Percentiles rank a stretch among this genome's conserved stretches.
Conservation (phyloP, 2,797 vertebrate species). For the Molossus alvarezi region DNA sequence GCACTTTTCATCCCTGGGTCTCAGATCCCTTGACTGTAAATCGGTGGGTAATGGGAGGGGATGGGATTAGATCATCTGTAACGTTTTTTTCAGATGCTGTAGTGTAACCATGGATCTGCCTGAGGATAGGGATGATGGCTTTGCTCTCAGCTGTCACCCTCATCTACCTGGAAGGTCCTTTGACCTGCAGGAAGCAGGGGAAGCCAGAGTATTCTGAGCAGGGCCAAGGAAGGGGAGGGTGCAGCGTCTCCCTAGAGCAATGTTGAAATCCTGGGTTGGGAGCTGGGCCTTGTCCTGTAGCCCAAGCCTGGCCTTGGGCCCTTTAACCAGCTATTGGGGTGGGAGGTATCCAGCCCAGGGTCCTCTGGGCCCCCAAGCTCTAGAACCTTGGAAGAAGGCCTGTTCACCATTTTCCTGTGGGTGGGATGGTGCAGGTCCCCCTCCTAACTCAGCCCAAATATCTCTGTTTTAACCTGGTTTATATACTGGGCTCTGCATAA, state of each 20-base stretch:
- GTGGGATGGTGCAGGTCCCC: background rate
- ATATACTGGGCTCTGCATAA: conserved; percentile 45
- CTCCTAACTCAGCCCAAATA: background rate
- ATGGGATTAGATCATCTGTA: conserved; percentile 63
- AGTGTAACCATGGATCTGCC: conserved; percentile 67
- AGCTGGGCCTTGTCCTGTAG: background rate
- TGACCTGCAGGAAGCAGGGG: conserved; percentile 58
- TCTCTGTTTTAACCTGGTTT: conserved; percentile 49
- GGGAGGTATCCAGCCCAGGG: background rate
- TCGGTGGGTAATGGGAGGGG: conserved; percentile 12
- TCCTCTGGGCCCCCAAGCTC: conserved; percentile 1
- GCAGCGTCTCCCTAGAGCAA: conserved; percentile 14
- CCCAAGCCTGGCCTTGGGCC: background rate
- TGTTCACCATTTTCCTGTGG: conserved; percentile 8
- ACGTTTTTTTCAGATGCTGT: conserved; percentile 59
- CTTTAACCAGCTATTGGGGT: conserved; percentile 21
- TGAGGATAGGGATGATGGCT: conserved; percentile 54
- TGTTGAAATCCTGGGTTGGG: conserved; percentile 24
- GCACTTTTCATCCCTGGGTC: conserved; percentile 39
- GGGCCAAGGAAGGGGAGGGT: background rate
- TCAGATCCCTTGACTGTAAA: conserved; percentile 65
- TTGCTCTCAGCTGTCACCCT: conserved; percentile 62
- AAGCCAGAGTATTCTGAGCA: conserved; percentile 56
- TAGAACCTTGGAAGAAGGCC: conserved; percentile 43
- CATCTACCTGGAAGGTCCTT: conserved; percentile 66